Base-by-base conservation (phyloP, 2,797 vertebrate genomes). In the Hydrophis major region DNA sequence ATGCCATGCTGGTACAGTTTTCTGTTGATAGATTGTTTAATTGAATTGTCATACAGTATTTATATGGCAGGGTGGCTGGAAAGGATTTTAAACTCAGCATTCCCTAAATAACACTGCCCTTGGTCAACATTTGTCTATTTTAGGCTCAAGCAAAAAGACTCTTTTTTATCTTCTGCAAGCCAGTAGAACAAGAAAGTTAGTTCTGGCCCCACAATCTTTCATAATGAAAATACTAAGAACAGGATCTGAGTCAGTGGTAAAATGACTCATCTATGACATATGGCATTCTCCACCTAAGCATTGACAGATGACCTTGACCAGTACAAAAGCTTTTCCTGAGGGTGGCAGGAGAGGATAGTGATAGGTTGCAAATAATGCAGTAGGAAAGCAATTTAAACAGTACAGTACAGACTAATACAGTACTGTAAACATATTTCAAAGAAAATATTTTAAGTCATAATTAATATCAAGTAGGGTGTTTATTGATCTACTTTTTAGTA, bases 181-280 rank as follows among this genome's bases (percentile, higher is more conserved):
- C 27, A 27, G 8, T 27, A 74, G 55, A 91, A n/a, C 42, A 27
- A 37, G 61, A 63, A 18, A 91, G 27, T 6, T 8, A 20, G 20
- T 27, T 69, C 32, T 47, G 32, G 50, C 20, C 28, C 12, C 20
- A 12, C 5, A 1, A 11, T 53, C 4, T 32, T 32, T 88, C 42
- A 61, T 42, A 28, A 88, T 37, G 50, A 91, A 93, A 37, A 27
- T 18, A 8, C 83, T 74, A n/a, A 88, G 93, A 91, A 89, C 87
- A 90, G 78, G 83, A 59, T 90, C 83, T 90, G 89, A 88, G 53
- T 93, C 92, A 93, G 42, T 74, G 20, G 53, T 90, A 37, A 90
- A 88, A 53, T 93, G 92, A 93, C 83, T 93, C 86, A 90, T 90
- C 60, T 90, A 47, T 87, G 37, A 53, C 25, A 5, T 32, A 87